Evolutionary conservation across 2,113 vertebrate genomes (phyloP).

Genomic region (Bos indicus): DNA sequence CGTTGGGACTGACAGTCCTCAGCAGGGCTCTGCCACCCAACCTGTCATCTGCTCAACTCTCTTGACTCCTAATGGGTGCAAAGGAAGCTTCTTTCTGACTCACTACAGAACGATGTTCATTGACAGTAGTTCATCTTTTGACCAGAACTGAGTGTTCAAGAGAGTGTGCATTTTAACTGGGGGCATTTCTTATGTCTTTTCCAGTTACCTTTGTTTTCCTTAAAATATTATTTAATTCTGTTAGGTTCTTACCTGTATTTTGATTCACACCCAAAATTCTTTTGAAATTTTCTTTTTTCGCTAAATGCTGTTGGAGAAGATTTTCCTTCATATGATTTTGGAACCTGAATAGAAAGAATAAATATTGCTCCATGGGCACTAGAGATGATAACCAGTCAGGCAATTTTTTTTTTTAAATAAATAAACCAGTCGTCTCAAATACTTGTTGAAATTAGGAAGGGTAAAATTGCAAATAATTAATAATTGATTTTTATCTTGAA

Average conservation of each 20-base stretch:
- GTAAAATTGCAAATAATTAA: background rate
- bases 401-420: background rate
- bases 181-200: background rate
- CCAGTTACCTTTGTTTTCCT: background rate
- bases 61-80: background rate
- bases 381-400: background rate
- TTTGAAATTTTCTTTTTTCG: slow-evolving; percentile 5
- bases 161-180: background rate
- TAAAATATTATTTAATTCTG: background rate
- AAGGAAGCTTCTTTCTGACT: background rate
- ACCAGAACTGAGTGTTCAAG: background rate
- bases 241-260: background rate
- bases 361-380: background rate
- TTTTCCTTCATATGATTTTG: background rate
- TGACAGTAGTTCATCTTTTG: background rate
- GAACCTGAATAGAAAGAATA: background rate
- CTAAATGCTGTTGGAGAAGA: background rate
- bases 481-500: slow-evolving; percentile 12
- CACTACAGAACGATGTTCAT: background rate
- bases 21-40: background rate
- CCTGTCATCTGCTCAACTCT: background rate
- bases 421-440: background rate
- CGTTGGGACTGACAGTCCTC: background rate
- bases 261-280: background rate
- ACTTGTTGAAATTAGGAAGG: background rate